Evolutionary conservation across 2,113 vertebrate genomes (phyloP).

Genomic region (Anolis carolinensis): DNA sequence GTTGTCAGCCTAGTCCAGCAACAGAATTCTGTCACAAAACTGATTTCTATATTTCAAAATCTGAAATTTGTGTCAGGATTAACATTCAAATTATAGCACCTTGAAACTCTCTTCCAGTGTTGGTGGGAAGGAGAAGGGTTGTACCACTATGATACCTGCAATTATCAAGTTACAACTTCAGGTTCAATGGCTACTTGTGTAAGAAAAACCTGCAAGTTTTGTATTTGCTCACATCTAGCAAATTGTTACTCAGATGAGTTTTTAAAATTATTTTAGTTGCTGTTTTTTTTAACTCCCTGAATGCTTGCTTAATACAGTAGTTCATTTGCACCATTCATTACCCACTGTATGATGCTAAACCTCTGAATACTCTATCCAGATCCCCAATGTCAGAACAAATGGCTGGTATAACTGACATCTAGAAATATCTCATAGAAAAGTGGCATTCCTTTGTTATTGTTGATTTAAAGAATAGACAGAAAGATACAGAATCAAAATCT

Average conservation of each 20-base stretch:
- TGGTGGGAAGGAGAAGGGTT: no score
- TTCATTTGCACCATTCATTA: neutral
- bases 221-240: neutral
- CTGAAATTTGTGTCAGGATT: neutral
- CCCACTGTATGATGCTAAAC: neutral
- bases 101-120: no score
- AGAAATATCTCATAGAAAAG: constrained; percentile 54
- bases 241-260: neutral
- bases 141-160: neutral
- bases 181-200: neutral
- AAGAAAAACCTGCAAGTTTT: neutral
- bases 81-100: neutral
- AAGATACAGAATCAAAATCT: constrained; percentile 62
- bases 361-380: neutral
- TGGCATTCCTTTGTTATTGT: constrained; percentile 48
- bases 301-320: constrained; percentile 21
- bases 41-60: neutral
- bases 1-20: no score
- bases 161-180: neutral
- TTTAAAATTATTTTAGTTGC: neutral
- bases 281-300: constrained; percentile 4
- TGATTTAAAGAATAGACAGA: constrained; percentile 75
- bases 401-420: constrained; percentile 48
- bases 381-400: neutral
- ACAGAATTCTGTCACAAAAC: neutral